Evolutionary conservation across 2,888 invertebrate genomes (phyloP), one percentile per base, ranked within the genome.

Genomic region (Timandra comae): DNA sequence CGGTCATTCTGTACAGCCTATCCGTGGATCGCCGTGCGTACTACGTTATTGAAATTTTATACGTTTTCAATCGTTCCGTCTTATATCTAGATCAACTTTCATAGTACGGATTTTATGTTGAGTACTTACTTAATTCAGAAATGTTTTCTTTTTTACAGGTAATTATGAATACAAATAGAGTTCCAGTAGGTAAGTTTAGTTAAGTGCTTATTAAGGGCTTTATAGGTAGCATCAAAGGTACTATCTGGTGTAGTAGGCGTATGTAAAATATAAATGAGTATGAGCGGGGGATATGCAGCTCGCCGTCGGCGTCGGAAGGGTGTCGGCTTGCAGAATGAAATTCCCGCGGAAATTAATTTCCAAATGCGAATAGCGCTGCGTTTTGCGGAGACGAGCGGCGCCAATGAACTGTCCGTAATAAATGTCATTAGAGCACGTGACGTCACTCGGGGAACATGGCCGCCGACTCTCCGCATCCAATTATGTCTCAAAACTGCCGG

Each of bases 401-500:
- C 70, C 77, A 69, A 74, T 79, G 73, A 72, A 73, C 74, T 71
- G 72, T 68, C 69, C 59, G 66, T 74, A 76, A 76, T 78, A 78
- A 79, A 79, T 71, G 73, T 73, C 74, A 77, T 80, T 72, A 77
- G 72, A 68, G 65, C 63, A 65, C 63, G 65, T 77, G 77, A 75
- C 76, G 75, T 78, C 73, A 79, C 62, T 63, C 53, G 48, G 62
- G 59, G 52, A 73, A 69, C 60, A 65, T 70, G 68, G 68, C 66
- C 52, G 66, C 61, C 64, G 67, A 64, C 71, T 66, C 65, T 68
- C 69, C 63, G 64, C 71, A 69, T 75, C 72, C 74, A 80, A 76
- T 78, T 80, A 78, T 70, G 68, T 72, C 73, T 72, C 71, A 77
- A 80, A 76, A 77, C 72, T 72, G 73, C 68, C 65, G 70, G 67